Percentiles rank a stretch among this genome's conserved stretches.
phyloP scores from a whole-genome alignment of 2,888 invertebrate genomes.

The Andrena hattorfiana region DNA sequence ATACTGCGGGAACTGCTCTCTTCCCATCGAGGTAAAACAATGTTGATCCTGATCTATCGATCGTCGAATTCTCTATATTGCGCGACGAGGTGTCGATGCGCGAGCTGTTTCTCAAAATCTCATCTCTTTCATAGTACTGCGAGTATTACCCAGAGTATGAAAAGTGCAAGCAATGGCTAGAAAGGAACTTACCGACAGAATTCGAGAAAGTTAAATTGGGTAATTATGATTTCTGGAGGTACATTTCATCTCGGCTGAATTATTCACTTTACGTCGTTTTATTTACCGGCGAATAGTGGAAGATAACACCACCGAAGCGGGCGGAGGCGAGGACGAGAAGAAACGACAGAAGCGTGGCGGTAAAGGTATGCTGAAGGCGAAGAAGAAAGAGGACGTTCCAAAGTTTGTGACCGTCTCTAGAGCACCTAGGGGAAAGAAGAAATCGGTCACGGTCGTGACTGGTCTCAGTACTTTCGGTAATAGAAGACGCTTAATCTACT shows the following conservation, averaged over 20 bases:
- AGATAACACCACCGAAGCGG: conserved; percentile 88
- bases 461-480: conserved; percentile 97
- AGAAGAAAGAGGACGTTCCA: conserved; percentile 96
- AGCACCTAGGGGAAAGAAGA: conserved; percentile 98
- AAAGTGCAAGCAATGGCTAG: conserved; percentile 98
- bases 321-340: conserved; percentile 95
- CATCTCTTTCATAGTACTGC: conserved; percentile 90
- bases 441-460: conserved; percentile 98
- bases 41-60: background rate
- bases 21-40: conserved; percentile 93
- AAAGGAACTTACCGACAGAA: conserved; percentile 96
- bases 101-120: conserved; percentile 76
- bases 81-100: conserved; percentile 15
- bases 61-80: background rate
- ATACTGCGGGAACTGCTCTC: conserved; percentile 97
- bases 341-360: conserved; percentile 98
- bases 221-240: conserved; percentile 78
- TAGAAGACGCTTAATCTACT: background rate
- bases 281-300: conserved; percentile 72
- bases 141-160: conserved; percentile 99
- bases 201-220: conserved; percentile 95
- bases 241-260: background rate
- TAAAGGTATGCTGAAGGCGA: conserved; percentile 97
- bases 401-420: conserved; percentile 94
- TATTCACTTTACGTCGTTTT: background rate